Conservation (phyloP, 2,888 invertebrate genomes). For the Temnothorax rugatulus region DNA sequence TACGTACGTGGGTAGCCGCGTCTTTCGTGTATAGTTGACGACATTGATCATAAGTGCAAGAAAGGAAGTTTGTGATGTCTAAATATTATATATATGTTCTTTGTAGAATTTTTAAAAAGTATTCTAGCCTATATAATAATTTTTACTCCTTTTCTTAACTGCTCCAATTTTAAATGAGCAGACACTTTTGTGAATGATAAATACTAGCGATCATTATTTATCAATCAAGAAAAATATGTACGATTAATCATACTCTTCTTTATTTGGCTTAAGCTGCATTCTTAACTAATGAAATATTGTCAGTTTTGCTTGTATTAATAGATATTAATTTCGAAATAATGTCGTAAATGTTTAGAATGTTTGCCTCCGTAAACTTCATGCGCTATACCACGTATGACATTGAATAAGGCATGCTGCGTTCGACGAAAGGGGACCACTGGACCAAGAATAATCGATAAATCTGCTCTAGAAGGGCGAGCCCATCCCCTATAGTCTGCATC, state of each 20-base stretch:
- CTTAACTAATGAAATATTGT: neutral
- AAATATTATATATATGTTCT: neutral
- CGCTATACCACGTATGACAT: slow-evolving; percentile 61
- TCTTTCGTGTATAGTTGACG: slow-evolving; percentile 63
- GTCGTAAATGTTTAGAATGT: slow-evolving; percentile 56
- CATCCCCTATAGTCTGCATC: slow-evolving; percentile 53
- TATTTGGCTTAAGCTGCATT: neutral
- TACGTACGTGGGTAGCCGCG: slow-evolving; percentile 76
- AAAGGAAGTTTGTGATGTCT: neutral
- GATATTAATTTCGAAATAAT: slow-evolving; percentile 5
- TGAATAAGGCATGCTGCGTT: slow-evolving; percentile 66
- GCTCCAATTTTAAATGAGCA: neutral
- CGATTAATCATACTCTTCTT: neutral
- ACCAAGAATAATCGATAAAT: slow-evolving; percentile 84
- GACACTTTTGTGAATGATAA: neutral
- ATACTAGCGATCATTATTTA: neutral
- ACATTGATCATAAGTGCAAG: slow-evolving; percentile 57
- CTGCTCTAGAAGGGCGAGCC: slow-evolving; percentile 73
- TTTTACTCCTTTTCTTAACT: neutral
- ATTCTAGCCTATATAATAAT: neutral
- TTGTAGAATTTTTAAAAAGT: neutral
- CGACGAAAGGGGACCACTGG: slow-evolving; percentile 80
- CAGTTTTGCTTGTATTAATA: neutral
- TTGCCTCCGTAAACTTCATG: slow-evolving; percentile 71
- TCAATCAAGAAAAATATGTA: neutral